Conservation (phyloP, 2,113 vertebrate species). For the Arenaria interpres region DNA sequence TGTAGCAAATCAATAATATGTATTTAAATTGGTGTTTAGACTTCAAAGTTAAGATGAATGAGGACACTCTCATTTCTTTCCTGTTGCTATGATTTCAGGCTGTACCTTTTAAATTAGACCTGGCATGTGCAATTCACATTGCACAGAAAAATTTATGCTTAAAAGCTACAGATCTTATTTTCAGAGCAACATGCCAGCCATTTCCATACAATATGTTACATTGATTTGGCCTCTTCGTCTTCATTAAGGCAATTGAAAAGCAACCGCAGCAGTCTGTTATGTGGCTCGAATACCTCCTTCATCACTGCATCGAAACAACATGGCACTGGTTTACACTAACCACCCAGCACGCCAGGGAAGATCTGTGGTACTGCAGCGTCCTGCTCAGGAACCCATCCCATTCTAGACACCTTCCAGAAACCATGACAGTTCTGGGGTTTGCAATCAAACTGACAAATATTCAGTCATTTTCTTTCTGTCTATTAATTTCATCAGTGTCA, state of each 20-base stretch:
- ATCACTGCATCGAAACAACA: neutral
- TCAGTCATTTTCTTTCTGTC: neutral
- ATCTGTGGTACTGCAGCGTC: neutral
- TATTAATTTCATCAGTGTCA: neutral
- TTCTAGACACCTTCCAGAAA: neutral
- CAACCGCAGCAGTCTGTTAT: neutral
- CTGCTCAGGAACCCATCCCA: neutral
- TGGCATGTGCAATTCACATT: neutral
- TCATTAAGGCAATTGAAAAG: neutral
- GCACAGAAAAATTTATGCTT: neutral
- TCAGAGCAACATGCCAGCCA: neutral
- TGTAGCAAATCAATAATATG: neutral
- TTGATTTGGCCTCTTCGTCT: neutral
- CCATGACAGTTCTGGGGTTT: neutral
- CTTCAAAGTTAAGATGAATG: constrained; percentile 5
- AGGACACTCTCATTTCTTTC: neutral
- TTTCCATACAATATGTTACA: neutral
- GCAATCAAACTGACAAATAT: neutral
- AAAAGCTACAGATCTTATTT: neutral
- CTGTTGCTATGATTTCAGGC: constrained; percentile 1
- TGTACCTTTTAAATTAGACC: constrained; percentile 2
- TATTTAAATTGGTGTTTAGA: constrained; percentile 9
- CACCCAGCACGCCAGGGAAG: neutral
- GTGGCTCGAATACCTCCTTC: neutral
- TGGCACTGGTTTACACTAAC: neutral